Conservation (phyloP, 2,888 invertebrate genomes). For the Creontiades dilutus region DNA sequence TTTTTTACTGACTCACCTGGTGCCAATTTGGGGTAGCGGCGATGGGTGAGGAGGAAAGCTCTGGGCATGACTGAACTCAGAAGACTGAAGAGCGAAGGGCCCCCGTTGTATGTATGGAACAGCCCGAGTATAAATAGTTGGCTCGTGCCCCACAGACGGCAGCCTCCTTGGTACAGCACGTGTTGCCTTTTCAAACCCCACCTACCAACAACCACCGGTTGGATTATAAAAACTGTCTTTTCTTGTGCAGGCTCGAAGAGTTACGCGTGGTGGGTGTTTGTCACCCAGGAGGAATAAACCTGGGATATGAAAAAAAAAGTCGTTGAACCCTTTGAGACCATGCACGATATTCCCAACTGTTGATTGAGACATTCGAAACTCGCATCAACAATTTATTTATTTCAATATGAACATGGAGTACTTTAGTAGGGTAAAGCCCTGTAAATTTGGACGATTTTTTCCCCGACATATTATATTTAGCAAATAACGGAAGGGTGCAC, state of each 20-base stretch:
- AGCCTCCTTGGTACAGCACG: constrained; percentile 60
- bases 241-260: background rate
- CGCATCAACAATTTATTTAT: background rate
- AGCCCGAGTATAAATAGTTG: constrained; percentile 63
- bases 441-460: too few species aligned
- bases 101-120: constrained; percentile 10
- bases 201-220: constrained; percentile 69
- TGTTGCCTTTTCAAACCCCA: constrained; percentile 57
- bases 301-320: background rate
- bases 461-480: too few species aligned
- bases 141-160: constrained; percentile 69
- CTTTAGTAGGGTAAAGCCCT: too few species aligned
- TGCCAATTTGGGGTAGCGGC: constrained; percentile 79
- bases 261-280: constrained; percentile 6
- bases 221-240: constrained; percentile 63
- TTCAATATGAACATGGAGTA: too few species aligned
- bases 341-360: background rate
- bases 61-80: constrained; percentile 81
- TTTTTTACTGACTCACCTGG: constrained; percentile 69
- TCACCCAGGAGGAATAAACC: background rate
- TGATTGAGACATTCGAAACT: background rate
- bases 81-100: constrained; percentile 37
- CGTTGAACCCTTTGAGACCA: background rate
- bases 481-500: too few species aligned
- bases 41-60: constrained; percentile 83